Evolutionary conservation across 2,797 vertebrate genomes (phyloP).

Genomic region (Pristis pectinata): DNA sequence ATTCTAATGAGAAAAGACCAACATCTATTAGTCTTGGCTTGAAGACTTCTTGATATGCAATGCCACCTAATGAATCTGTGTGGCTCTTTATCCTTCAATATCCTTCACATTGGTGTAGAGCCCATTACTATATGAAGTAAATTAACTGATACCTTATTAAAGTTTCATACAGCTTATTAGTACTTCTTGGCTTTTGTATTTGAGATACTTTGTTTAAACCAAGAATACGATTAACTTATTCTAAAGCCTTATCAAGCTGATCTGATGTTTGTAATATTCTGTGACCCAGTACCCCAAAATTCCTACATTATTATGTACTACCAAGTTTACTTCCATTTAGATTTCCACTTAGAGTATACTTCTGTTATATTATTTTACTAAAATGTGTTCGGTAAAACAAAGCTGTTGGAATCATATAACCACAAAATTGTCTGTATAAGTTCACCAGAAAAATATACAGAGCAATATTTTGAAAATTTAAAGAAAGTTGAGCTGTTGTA

Average conservation of each 20-base stretch:
- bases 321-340: neutral
- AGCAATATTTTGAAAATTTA: neutral
- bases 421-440: neutral
- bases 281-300: neutral
- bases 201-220: neutral
- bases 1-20: neutral
- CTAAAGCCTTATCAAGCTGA: neutral
- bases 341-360: neutral
- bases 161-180: neutral
- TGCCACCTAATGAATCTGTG: neutral
- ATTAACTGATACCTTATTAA: neutral
- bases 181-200: neutral
- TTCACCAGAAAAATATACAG: neutral
- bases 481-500: neutral
- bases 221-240: neutral
- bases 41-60: too few relatives aligned
- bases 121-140: neutral
- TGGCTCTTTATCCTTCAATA: neutral
- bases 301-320: neutral
- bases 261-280: neutral
- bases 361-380: neutral
- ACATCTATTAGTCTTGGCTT: too few relatives aligned
- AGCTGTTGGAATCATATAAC: neutral
- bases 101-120: neutral
- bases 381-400: neutral